Percentiles rank a stretch among this genome's conserved stretches.
These are phyloP conservation scores for Climacteris rufus DNA, from an alignment of 2,113 vertebrate species.

Conservation along the genomic window DNA sequence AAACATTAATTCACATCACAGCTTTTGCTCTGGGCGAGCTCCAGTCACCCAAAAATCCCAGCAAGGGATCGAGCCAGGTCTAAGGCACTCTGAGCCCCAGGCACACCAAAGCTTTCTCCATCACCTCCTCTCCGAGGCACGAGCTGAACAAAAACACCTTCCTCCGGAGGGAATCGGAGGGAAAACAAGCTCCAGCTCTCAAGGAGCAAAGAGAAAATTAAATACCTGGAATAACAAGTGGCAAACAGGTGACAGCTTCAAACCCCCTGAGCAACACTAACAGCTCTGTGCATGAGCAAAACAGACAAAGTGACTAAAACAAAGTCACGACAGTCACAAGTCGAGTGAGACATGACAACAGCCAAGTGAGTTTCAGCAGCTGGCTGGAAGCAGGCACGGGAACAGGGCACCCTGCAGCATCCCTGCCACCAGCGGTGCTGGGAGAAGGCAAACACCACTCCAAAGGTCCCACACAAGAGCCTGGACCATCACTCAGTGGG, in stretches of 20 bases:
- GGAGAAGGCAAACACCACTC: neutral
- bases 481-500: neutral
- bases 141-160: neutral
- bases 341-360: neutral
- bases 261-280: neutral
- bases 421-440: rapidly evolving
- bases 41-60: neutral
- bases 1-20: conserved; percentile 63
- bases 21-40: neutral
- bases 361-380: neutral
- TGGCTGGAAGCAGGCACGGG: neutral
- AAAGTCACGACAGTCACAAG: conserved; percentile 23
- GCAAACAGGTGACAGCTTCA: neutral
- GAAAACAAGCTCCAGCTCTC: neutral
- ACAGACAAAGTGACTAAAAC: neutral
- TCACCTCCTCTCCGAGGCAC: neutral
- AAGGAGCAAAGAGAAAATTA: neutral
- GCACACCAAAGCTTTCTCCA: neutral
- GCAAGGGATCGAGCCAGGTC: neutral
- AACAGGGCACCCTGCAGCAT: neutral
- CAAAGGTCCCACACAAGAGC: neutral
- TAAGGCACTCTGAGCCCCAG: neutral
- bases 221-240: neutral
- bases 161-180: neutral
- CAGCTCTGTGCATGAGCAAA: neutral